These are phyloP conservation scores for Dryoscopus gambensis DNA, from an alignment of 2,113 vertebrate genomes.

Conservation along the genomic window DNA sequence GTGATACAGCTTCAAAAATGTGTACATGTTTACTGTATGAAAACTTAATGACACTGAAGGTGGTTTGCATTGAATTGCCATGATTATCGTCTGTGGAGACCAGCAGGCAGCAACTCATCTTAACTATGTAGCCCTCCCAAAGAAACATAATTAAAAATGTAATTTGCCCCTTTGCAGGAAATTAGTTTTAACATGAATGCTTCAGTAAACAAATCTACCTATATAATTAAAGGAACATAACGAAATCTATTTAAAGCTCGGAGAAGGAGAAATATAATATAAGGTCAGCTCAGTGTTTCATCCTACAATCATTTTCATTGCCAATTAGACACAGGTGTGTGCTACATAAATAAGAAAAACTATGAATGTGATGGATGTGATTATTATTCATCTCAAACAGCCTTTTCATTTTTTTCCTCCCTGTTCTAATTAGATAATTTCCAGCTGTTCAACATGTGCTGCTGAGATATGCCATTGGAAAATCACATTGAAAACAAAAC, in stretches of 20 bases:
- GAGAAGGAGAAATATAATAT: not conserved
- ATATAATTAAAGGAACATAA: slow-evolving; percentile 35
- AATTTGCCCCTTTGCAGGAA: not conserved
- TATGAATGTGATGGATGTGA: slow-evolving; percentile 26
- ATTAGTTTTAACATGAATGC: not conserved
- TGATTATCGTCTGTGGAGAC: not conserved
- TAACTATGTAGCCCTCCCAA: not conserved
- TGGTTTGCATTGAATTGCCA: not conserved
- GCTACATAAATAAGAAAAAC: slow-evolving; percentile 26
- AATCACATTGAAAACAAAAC: not conserved
- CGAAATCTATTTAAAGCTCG: slow-evolving; percentile 17
- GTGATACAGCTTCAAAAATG: not conserved
- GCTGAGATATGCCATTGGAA: not conserved
- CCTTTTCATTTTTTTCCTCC: not conserved
- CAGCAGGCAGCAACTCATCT: not conserved
- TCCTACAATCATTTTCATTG: slow-evolving; percentile 8
- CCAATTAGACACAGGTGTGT: slow-evolving; percentile 26
- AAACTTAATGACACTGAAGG: not conserved
- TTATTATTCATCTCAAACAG: slow-evolving; percentile 51
- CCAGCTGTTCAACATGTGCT: slow-evolving; percentile 55
- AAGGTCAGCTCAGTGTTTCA: not conserved
- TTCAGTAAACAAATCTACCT: slow-evolving; percentile 38
- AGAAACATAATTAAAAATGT: slow-evolving; percentile 36
- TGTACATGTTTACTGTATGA: not conserved
- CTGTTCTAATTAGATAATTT: slow-evolving; percentile 54